Base-by-base conservation (phyloP, 2,113 vertebrate genomes). In the Eulemur rufifrons region DNA sequence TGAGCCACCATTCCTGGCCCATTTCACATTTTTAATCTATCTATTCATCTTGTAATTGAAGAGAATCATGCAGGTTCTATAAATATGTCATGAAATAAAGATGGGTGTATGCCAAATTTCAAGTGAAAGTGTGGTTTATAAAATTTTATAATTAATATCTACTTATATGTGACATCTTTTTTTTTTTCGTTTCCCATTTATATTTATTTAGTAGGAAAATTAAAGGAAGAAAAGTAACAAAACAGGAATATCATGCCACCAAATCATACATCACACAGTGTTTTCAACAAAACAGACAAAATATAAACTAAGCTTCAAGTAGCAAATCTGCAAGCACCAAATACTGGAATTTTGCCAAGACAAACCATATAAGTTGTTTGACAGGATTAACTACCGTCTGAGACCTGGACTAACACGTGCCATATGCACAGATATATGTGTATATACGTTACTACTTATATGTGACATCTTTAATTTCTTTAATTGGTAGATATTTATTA, bases 221-320 rank as follows among this genome's bases (percentile, higher is more conserved):
- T 21, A 81, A 37, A 77, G 88, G 45, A 66, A 73, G 32, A 94
- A 71, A 84, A 78, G 39, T 37, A 93, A 85, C 34, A 77, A 81
- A 89, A 90, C 6, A 82, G 50, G 42, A 86, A 83, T 87, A 92
- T 27, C 15, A 59, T 29, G 59, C 8, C 23, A 76, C 25, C 29
- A 83, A 84, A 82, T 87, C 86, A 86, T 80, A 85, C 6, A 80
- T 64, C 20, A 86, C n/a, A 81, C 27, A 83, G 0, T 64, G 23
- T 84, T 94, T 86, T 56, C 61, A 87, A 32, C 32, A 42, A 52
- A 96, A 94, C 34, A 82, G 29, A 83, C 47, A 80, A 95, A 93
- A 92, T 64, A 34, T 50, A 91, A 94, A 93, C 17, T 73, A 37
- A 63, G 17, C 4, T 27, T 90, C 27, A 89, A 89, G 83, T 45